These are phyloP conservation scores for Pachyseris speciosa DNA, from an alignment of 64 coral and sea anemone species.

Conservation along the genomic window DNA sequence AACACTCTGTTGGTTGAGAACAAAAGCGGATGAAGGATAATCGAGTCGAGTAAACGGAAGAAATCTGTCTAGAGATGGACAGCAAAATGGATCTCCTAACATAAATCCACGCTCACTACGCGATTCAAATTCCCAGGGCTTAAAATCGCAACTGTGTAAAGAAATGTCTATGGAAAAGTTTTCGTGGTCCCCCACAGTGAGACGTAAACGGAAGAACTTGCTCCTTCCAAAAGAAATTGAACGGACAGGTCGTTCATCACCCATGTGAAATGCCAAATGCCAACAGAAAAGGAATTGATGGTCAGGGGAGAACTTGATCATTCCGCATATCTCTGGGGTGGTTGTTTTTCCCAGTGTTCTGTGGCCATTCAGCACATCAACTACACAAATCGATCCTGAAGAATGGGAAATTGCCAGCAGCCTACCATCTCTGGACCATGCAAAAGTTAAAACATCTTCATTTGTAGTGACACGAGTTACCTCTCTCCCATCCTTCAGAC, in stretches of 20 bases:
- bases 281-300: background rate
- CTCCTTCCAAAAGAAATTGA: background rate
- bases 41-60: background rate
- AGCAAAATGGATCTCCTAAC: background rate
- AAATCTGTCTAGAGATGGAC: too few relatives aligned
- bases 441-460: constrained; percentile 1
- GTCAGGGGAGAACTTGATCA: background rate
- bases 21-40: background rate
- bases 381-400: background rate
- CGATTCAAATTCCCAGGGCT: background rate
- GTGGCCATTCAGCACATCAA: background rate
- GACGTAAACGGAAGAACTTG: background rate
- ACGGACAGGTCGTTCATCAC: too few relatives aligned
- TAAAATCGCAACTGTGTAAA: background rate
- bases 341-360: background rate
- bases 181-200: background rate
- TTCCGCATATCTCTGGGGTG: background rate
- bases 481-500: background rate
- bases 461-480: background rate
- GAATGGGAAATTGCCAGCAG: background rate
- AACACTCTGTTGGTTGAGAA: background rate
- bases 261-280: background rate
- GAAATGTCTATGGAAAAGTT: background rate
- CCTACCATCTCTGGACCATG: background rate
- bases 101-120: background rate